phyloP scores from a whole-genome alignment of 2,797 vertebrate species.

The Lithobates pipiens region DNA sequence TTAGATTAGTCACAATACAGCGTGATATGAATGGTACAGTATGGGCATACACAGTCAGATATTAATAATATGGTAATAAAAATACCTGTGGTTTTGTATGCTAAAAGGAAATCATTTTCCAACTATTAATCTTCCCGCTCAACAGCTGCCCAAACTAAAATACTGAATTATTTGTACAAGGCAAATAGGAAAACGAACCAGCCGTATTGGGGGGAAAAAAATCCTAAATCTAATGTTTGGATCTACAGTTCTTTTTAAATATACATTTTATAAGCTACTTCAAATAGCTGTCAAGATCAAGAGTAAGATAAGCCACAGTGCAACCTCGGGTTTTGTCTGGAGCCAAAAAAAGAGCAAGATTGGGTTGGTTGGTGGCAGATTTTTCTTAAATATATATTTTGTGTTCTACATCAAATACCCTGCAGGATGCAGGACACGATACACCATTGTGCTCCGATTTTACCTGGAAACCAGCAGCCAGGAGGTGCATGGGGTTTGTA shows the following conservation, averaged over 20 bases:
- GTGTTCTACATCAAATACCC: not conserved
- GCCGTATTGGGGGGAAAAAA: not conserved
- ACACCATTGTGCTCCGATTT: not conserved
- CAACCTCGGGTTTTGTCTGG: not conserved
- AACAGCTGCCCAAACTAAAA: not conserved
- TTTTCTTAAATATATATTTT: not conserved
- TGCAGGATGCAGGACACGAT: not conserved
- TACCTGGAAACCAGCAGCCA: not conserved
- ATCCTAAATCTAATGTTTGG: not conserved
- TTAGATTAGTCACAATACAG: conserved; percentile 55
- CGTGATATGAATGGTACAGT: conserved; percentile 51
- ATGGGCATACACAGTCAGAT: conserved; percentile 50
- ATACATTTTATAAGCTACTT: not conserved
- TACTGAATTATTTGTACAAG: conserved; percentile 14
- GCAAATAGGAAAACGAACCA: not conserved
- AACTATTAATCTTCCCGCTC: conserved; percentile 51
- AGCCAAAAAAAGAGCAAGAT: not conserved
- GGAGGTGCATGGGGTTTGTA: not conserved
- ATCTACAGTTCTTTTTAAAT: not conserved
- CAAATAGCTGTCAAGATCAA: not conserved
- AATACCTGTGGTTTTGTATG: conserved; percentile 55
- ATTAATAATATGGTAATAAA: conserved; percentile 60
- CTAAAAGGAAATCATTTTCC: conserved; percentile 54
- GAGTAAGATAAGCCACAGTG: not conserved
- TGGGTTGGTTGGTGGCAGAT: not conserved